A percentile compares a stretch with the other conserved stretches of the same genome.
Evolutionary conservation across 2,113 vertebrate genomes (phyloP).

Genomic region (Hemiprocne comata): DNA sequence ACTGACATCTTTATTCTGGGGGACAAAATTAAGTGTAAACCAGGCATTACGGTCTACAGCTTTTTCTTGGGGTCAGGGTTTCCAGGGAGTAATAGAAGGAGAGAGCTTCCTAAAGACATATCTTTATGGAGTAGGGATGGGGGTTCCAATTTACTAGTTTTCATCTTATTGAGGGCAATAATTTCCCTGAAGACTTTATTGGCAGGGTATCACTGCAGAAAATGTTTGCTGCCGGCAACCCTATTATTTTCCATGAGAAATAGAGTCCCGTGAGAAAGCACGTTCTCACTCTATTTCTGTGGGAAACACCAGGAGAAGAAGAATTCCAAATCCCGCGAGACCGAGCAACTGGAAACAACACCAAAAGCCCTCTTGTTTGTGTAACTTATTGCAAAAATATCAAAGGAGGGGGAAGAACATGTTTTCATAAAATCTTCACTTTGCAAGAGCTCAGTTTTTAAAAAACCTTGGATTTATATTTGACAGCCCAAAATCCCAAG

Average conservation of each 20-base stretch:
- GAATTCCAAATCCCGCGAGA: conserved; percentile 72
- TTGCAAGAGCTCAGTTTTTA: conserved; percentile 21
- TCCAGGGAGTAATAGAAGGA: conserved; percentile 56
- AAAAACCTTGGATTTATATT: conserved; percentile 58
- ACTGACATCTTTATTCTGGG: conserved; percentile 53
- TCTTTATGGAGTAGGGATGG: conserved; percentile 59
- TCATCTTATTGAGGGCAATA: conserved; percentile 66
- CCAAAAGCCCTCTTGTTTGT: conserved; percentile 70
- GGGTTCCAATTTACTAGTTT: conserved; percentile 69
- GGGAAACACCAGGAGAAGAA: conserved; percentile 75
- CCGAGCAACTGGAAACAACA: conserved; percentile 66
- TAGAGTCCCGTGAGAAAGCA: conserved; percentile 77
- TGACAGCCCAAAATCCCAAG: conserved; percentile 67
- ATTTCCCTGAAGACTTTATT: conserved; percentile 74
- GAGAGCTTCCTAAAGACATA: conserved; percentile 62
- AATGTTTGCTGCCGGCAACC: conserved; percentile 50
- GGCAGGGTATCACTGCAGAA: conserved; percentile 64
- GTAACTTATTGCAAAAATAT: conserved; percentile 72
- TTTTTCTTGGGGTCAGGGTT: conserved; percentile 43
- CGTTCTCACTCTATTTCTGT: conserved; percentile 65
- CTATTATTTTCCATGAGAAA: conserved; percentile 69
- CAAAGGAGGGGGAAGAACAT: conserved; percentile 4
- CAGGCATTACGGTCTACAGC: conserved; percentile 16
- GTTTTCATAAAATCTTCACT: conserved; percentile 69
- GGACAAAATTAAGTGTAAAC: conserved; percentile 58